Evolutionary conservation across 2,113 vertebrate species (phyloP).

Genomic region (Pampusana beccarii): DNA sequence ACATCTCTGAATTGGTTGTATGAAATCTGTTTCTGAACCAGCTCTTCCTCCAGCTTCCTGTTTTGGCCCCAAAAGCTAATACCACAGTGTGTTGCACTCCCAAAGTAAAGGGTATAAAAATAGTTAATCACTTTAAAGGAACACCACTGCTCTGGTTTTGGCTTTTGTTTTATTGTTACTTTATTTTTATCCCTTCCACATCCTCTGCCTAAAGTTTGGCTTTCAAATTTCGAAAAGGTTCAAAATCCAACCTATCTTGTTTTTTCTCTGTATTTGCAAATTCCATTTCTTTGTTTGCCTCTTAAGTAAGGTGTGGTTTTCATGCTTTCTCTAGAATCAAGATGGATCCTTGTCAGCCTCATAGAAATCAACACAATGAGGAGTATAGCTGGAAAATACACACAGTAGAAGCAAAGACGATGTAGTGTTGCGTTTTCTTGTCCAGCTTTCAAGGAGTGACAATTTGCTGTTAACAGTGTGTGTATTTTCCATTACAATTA

Average conservation of each 20-base stretch:
- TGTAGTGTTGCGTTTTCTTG: not conserved
- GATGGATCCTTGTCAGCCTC: not conserved
- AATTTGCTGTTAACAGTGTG: not conserved
- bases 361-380: not conserved
- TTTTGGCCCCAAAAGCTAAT: not conserved
- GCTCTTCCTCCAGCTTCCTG: not conserved
- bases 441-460: not conserved
- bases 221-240: not conserved
- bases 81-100: not conserved
- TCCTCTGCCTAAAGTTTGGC: not conserved
- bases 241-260: not conserved
- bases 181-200: not conserved
- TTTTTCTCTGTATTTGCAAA: not conserved
- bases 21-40: not conserved
- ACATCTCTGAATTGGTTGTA: not conserved
- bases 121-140: slow-evolving; percentile 33
- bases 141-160: not conserved
- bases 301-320: not conserved
- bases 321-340: not conserved
- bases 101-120: not conserved
- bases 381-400: not conserved
- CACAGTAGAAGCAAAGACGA: not conserved
- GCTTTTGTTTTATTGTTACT: not conserved
- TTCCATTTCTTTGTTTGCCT: not conserved
- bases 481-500: not conserved